Base-by-base conservation (phyloP, 2,888 invertebrate species). In the Agrotis segetum region DNA sequence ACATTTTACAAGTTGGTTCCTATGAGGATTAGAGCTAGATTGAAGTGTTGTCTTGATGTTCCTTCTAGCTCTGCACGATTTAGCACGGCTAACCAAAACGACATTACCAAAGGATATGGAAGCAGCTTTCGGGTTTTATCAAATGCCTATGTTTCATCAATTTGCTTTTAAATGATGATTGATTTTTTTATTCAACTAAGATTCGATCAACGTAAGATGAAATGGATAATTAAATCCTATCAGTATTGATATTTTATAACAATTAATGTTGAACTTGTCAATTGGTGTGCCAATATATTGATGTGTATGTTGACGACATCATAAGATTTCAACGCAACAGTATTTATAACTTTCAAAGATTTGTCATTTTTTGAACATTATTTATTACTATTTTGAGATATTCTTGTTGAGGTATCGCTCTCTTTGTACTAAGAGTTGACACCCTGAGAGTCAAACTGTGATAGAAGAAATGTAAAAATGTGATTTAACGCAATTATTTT, bases 401-500 rank as follows among this genome's bases (percentile, higher is more conserved):
- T 74, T 75, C 58, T 71, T 67, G 24, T 72, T 62, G 29, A 68
- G 69, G 47, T 65, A 67, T 66, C 44, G 60, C 63, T 77, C 65
- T 75, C 52, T 73, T 64, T 64, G 53, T 69, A 58, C 50, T 68
- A 67, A 59, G 60, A 80, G 75, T 34, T 67, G 67, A 65, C 63
- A 77, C 69, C 69, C 55, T 65, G 82, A 72, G 85, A 83, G 83
- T 80, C 73, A 67, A 76, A 78, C 83, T 85, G 84, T 83, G 84
- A 85, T 86, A 85, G 58, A 52, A 90, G 90, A 89, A 92, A 90
- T 88, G 82, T 86, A 85, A 88, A 88, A 86, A 88, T 92, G 91
- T 92, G 90, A 92, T 91, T 65, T 86, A 85, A 82, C 81, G 88
- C 91, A 91, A 91, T 91, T 91, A 88, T 86, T 86, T 88, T 88